Percentiles rank a stretch among this genome's conserved stretches.
These are phyloP conservation scores for Muricea muricata DNA, from an alignment of 92 coral and sea anemone species.

Conservation along the genomic window DNA sequence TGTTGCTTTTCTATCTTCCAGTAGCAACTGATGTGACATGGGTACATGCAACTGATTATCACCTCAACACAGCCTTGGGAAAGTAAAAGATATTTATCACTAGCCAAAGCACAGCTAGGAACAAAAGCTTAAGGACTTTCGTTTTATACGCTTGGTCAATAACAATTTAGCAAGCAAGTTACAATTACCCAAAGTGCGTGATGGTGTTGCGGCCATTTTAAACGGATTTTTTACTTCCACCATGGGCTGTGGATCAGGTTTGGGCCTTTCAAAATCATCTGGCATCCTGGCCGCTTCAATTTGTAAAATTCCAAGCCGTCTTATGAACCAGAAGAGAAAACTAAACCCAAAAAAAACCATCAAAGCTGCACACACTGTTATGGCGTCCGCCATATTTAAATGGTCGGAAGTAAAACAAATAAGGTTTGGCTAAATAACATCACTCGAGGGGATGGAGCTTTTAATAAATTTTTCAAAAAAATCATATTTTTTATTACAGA, in stretches of 20 bases:
- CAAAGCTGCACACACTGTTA: conserved; percentile 68
- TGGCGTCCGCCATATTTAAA: conserved; percentile 22
- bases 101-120: too few species aligned
- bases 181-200: conserved; percentile 5
- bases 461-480: too few species aligned
- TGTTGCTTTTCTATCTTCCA: conserved; percentile 76
- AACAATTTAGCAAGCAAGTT: neutral
- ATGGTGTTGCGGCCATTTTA: conserved; percentile 49
- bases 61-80: conserved; percentile 64
- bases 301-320: conserved; percentile 77
- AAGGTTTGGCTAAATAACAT: neutral
- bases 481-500: too few species aligned
- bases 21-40: conserved; percentile 73
- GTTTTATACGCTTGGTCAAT: neutral
- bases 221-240: conserved; percentile 88
- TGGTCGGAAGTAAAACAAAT: too few species aligned
- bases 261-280: conserved; percentile 60
- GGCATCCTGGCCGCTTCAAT: conserved; percentile 67
- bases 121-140: neutral
- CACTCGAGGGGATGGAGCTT: neutral
- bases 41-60: conserved; percentile 53
- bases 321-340: conserved; percentile 71
- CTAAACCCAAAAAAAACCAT: conserved; percentile 71
- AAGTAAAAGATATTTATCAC: neutral
- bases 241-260: conserved; percentile 72